Conservation (phyloP, 2,888 invertebrate species). For the Pyrochroa serraticornis region DNA sequence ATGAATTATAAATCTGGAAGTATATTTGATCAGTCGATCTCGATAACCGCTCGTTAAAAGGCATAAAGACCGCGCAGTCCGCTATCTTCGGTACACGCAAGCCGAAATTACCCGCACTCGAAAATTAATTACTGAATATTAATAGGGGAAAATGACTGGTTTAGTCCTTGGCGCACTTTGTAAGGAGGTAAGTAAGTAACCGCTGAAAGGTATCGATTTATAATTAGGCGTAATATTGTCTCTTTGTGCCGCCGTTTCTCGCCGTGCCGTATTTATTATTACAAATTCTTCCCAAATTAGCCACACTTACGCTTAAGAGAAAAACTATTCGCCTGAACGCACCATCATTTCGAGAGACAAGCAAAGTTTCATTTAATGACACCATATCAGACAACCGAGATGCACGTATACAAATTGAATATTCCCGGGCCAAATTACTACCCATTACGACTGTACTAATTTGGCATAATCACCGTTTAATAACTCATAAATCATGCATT, state of each 20-base stretch:
- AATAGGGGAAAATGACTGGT: conserved; percentile 57
- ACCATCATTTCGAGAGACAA: too few relatives aligned
- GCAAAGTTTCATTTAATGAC: conserved; percentile 31
- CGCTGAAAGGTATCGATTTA: conserved; percentile 56
- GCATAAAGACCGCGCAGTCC: conserved; percentile 53
- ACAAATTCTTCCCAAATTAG: conserved; percentile 36
- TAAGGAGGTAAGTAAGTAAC: conserved; percentile 56
- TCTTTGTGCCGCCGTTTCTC: conserved; percentile 30
- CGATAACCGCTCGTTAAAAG: conserved; percentile 55
- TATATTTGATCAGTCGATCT: conserved; percentile 55
- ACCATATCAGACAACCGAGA: conserved; percentile 35
- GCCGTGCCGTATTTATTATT: conserved; percentile 27
- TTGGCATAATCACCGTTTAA: conserved; percentile 55
- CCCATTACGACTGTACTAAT: conserved; percentile 52
- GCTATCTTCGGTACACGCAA: conserved; percentile 52
- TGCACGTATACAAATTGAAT: conserved; percentile 38
- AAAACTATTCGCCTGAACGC: not conserved
- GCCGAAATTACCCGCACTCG: conserved; percentile 53
- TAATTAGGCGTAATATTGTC: conserved; percentile 50
- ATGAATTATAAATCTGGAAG: conserved; percentile 41
- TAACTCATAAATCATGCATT: conserved; percentile 53
- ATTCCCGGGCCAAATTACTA: conserved; percentile 47
- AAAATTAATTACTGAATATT: conserved; percentile 59
- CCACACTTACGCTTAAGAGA: conserved; percentile 6
- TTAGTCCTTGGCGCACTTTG: conserved; percentile 52